A percentile compares a stretch with the other conserved stretches of the same genome.
phyloP scores from a whole-genome alignment of 2,888 invertebrate genomes.

The Drosophila anceps region DNA sequence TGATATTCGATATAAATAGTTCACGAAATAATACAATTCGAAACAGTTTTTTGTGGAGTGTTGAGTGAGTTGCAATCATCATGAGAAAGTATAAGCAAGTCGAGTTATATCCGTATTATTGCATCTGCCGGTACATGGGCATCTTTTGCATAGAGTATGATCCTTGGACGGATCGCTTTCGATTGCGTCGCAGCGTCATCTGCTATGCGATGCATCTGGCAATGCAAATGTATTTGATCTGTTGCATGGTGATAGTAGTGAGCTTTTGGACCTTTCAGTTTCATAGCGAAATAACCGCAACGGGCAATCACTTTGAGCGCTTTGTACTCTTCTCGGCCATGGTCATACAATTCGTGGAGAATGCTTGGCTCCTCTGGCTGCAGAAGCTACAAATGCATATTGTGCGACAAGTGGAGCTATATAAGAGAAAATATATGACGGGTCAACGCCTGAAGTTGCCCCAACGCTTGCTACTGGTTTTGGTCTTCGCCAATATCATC shows the following conservation, averaged over 20 bases:
- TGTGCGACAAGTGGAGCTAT: constrained; percentile 55
- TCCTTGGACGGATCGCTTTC: constrained; percentile 31
- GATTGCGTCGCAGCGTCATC: constrained; percentile 47
- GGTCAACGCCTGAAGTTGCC: constrained; percentile 39
- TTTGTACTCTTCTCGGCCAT: constrained; percentile 57
- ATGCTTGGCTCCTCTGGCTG: constrained; percentile 66
- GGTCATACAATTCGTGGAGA: constrained; percentile 58
- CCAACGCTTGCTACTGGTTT: constrained; percentile 39
- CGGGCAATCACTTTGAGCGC: constrained; percentile 68
- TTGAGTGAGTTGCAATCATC: not conserved
- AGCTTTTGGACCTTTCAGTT: constrained; percentile 49
- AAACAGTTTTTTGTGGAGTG: constrained; percentile 25
- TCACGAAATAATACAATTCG: not conserved
- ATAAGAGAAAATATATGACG: constrained; percentile 41
- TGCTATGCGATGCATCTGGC: constrained; percentile 57
- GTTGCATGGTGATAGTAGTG: constrained; percentile 44
- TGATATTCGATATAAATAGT: constrained; percentile 36
- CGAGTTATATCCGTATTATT: constrained; percentile 58
- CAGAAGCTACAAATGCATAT: constrained; percentile 59
- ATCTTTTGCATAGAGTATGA: constrained; percentile 67
- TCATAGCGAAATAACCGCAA: constrained; percentile 42
- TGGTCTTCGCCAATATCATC: constrained; percentile 41
- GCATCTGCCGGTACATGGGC: constrained; percentile 66
- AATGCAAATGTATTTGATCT: constrained; percentile 55
- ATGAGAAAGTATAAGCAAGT: constrained; percentile 41